Conservation (phyloP, 23 tunicate genomes). For the Oikopleura vanhoeffeni region DNA sequence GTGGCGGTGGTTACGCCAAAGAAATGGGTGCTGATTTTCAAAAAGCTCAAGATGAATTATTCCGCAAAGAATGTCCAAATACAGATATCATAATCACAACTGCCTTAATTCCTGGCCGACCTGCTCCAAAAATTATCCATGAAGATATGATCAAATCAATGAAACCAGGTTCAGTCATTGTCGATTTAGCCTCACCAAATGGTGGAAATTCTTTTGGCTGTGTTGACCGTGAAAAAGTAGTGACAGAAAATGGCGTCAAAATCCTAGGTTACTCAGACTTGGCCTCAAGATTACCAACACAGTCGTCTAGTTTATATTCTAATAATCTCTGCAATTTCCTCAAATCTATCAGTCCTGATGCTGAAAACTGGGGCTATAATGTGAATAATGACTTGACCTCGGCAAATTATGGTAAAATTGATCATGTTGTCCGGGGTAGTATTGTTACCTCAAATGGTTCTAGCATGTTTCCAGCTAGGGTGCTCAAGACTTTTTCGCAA, state of each 20-base stretch:
- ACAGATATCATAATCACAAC: conserved; percentile 82
- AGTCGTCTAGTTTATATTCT: conserved; percentile 50
- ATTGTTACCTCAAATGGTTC: background rate
- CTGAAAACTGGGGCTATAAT: conserved; percentile 46
- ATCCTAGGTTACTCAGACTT: conserved; percentile 76
- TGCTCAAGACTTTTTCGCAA: no score
- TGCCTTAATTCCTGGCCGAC: conserved; percentile 84
- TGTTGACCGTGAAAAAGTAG: background rate
- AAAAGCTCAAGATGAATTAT: conserved; percentile 76
- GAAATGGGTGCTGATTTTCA: conserved; percentile 78
- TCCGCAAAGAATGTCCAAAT: conserved; percentile 57
- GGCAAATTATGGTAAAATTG: conserved; percentile 51
- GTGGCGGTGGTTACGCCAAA: conserved; percentile 83
- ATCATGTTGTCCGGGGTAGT: conserved; percentile 49
- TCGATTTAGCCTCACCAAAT: conserved; percentile 81
- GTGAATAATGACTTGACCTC: conserved; percentile 36
- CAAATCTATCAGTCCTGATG: conserved; percentile 71
- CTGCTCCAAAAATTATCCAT: conserved; percentile 64
- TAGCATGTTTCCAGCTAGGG: background rate
- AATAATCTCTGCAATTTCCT: conserved; percentile 79
- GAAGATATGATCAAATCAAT: conserved; percentile 72
- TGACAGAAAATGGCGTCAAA: conserved; percentile 40
- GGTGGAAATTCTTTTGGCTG: conserved; percentile 34
- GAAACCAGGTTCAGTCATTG: conserved; percentile 88
- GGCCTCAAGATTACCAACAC: conserved; percentile 61